phyloP scores from a whole-genome alignment of 2,113 vertebrate species.

The Nipponia nippon region DNA sequence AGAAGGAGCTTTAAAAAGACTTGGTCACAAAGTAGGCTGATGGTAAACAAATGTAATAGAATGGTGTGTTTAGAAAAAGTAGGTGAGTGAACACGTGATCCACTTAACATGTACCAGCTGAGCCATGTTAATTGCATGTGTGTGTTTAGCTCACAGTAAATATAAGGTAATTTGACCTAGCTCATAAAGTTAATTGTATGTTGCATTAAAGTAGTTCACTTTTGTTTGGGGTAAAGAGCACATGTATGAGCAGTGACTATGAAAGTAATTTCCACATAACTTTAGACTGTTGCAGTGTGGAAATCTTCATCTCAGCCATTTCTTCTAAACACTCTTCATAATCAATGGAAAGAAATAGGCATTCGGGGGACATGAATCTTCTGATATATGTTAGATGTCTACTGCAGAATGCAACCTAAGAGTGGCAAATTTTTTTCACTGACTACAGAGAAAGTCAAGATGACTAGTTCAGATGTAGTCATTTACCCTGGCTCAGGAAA shows the following conservation, averaged over 20 bases:
- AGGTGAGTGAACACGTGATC: background rate
- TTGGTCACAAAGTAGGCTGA: background rate
- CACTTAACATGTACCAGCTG: background rate
- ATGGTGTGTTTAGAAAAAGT: background rate
- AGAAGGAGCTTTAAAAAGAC: background rate
- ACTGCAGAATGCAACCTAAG: background rate
- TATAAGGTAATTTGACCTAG: background rate
- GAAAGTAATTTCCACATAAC: background rate
- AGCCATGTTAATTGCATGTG: background rate
- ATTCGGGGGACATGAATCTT: background rate
- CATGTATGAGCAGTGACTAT: background rate
- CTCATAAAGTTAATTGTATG: background rate
- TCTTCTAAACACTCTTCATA: background rate
- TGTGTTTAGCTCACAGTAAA: background rate
- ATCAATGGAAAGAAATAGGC: background rate
- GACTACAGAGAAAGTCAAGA: conserved; percentile 15
- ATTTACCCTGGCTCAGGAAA: conserved; percentile 10
- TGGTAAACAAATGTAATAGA: background rate
- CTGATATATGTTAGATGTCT: background rate
- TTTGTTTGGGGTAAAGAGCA: background rate
- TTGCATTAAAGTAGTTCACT: background rate
- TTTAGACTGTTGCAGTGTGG: background rate
- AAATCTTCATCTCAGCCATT: background rate
- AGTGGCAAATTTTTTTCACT: background rate
- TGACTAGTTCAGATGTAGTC: background rate